Conservation (phyloP, 2,113 vertebrate genomes). For the Vireo altiloquus region DNA sequence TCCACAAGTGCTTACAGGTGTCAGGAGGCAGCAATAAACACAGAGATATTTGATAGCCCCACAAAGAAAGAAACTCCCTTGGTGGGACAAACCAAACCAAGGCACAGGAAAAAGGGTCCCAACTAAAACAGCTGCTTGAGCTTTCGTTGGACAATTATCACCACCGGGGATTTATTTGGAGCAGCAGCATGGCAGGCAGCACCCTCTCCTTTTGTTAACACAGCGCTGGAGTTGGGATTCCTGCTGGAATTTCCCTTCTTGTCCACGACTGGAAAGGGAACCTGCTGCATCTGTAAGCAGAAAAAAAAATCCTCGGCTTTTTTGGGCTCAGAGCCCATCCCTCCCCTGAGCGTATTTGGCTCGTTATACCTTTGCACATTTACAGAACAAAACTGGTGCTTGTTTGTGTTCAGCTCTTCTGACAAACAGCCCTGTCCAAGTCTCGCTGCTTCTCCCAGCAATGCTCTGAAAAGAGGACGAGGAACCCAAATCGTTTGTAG, state of each 20-base stretch:
- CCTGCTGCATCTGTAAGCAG: not conserved
- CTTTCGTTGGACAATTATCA: fast-evolving
- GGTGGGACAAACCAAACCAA: not conserved
- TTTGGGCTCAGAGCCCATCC: too few species aligned
- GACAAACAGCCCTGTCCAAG: not conserved
- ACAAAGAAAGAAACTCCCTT: not conserved
- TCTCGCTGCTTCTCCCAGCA: not conserved
- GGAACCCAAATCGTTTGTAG: not conserved
- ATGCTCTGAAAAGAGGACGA: not conserved
- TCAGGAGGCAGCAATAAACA: not conserved
- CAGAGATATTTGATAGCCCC: not conserved
- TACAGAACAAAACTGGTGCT: not conserved
- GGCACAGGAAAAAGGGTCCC: too few species aligned
- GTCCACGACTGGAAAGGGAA: not conserved
- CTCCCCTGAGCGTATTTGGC: not conserved
- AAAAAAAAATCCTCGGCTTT: not conserved
- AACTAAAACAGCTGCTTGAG: not conserved
- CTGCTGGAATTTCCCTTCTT: not conserved
- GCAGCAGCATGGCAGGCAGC: not conserved
- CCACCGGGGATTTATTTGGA: not conserved
- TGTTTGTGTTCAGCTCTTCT: not conserved
- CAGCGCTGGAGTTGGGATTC: not conserved
- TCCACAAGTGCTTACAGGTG: not conserved
- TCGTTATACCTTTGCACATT: not conserved
- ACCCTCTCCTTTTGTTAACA: not conserved